These are phyloP conservation scores for Caenorhabditis parvicauda DNA, from an alignment of 2,888 invertebrate genomes.

Conservation along the genomic window DNA sequence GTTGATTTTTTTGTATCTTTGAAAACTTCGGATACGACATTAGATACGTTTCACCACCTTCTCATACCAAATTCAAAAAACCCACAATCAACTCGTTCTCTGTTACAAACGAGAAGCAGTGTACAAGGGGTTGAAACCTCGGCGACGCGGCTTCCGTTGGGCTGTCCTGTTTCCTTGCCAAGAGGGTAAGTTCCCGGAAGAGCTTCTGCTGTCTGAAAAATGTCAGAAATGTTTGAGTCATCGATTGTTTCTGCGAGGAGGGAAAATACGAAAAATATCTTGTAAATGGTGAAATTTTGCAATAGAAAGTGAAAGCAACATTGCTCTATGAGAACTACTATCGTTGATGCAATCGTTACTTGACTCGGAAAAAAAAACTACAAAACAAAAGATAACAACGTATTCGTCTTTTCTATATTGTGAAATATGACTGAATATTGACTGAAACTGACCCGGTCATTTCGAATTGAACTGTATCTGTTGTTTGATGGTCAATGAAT, in stretches of 20 bases:
- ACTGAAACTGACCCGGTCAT: conserved; percentile 24
- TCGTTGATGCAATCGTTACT: not conserved
- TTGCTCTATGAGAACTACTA: not conserved
- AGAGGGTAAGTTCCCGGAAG: conserved; percentile 20
- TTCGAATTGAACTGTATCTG: conserved; percentile 9
- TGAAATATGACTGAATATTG: not conserved
- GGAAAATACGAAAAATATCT: not conserved
- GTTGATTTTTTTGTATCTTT: no score
- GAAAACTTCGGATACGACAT: no score
- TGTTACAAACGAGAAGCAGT: conserved; percentile 18
- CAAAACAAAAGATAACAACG: no score
- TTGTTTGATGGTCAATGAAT: conserved; percentile 18
- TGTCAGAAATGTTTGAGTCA: not conserved
- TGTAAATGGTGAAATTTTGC: not conserved
- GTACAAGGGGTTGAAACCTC: conserved; percentile 30
- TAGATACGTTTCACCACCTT: no score
- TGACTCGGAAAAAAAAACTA: no score
- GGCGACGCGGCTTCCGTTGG: no score
- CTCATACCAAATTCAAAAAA: not conserved
- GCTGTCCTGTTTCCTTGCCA: no score
- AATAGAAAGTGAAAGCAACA: not conserved
- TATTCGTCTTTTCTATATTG: no score
- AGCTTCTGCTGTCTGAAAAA: conserved; percentile 35
- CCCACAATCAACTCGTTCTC: not conserved
- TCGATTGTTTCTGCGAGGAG: not conserved